Evolutionary conservation across 2,888 invertebrate genomes (phyloP), one percentile per base, ranked within the genome.

Genomic region (Cerastoderma edule): DNA sequence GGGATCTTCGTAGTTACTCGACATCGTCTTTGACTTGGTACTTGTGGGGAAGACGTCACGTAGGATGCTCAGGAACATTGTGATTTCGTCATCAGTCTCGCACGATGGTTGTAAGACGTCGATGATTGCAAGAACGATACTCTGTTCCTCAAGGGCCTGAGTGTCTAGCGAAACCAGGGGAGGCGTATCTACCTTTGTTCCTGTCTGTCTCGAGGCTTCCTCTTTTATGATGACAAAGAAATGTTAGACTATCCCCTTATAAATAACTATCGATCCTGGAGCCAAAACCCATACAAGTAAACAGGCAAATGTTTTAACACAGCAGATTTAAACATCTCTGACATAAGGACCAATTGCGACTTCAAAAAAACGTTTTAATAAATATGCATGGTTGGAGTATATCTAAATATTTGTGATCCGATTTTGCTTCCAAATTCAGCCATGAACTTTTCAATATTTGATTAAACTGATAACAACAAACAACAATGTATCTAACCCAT

Each of bases 21-120:
- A 78, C 3, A 78, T 70, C 33, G 85, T 78, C 35, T 85, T 83
- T 0, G 82, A 73, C 10, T 83, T 65, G 16, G 83, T 64, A 60
- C 87, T 83, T 33, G 81, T 76, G 0, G 92, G 91, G 84, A 92
- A 92, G 10, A 90, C 79, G 57, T 92, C 91, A 5, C 88, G 80
- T 57, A 92, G 75, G 13, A 88, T 75, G 50, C 78, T 85, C 5
- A 80, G 69, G 69, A 89, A 89, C 6, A 73, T 72, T 1, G 68
- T 56, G 1, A 46, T 60, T 50, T 92, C 90, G 32, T 87, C 86
- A n/a, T 83, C 82, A n/a, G 78, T 80, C 56, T 88, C 87, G 57
- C 89, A 75, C 5, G 80, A 68, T 0, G 90, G 82, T 27, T 67
- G 69, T 10, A 92, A 64, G 5, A 89, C 78, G 30, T 86, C 78